Evolutionary conservation across 2,888 invertebrate species (phyloP), one percentile per base, ranked within the genome.

Genomic region (Drosophila sordidula): DNA sequence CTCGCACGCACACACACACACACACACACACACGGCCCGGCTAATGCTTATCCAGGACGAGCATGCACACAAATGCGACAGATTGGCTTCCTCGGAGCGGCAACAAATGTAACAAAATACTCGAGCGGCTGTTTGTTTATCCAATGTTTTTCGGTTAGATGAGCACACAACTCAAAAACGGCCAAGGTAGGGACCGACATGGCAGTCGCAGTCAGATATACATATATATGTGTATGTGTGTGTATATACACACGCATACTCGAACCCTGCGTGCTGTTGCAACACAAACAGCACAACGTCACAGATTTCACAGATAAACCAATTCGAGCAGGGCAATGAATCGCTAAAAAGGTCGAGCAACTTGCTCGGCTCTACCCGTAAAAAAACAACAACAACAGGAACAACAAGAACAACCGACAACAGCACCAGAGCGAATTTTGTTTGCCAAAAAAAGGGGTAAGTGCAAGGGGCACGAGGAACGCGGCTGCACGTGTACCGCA

Each of bases 281-380:
- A 81, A 77, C 77, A 67, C 61, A 61, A 72, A 79, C 73, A 68
- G 55, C 61, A 46, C 47, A 68, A 74, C 77, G 73, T 81, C 87
- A 78, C 72, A 76, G 89, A 90, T 91, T 91, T 89, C 85, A 90
- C 89, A 91, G 90, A 91, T 91, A 91, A 91, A 90, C 90, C 90
- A 89, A 90, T 91, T 91, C 90, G 90, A 90, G 89, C 78, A 89
- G 90, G 90, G 90, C 84, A 91, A 90, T 91, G 91, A 90, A 91
- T 89, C 70, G 85, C 74, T 78, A 76, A 89, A 87, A 87, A 87
- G 87, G 89, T 89, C 82, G 82, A 65, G 66, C 63, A 66, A 72
- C 68, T 77, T 71, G 71, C 57, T 55, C 50, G 41, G 57, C 71
- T 41, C 51, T 59, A 68, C 64, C 54, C 75, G 65, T 65, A 65